Conservation (phyloP, 2,113 vertebrate species). For the Glaucomys volans region DNA sequence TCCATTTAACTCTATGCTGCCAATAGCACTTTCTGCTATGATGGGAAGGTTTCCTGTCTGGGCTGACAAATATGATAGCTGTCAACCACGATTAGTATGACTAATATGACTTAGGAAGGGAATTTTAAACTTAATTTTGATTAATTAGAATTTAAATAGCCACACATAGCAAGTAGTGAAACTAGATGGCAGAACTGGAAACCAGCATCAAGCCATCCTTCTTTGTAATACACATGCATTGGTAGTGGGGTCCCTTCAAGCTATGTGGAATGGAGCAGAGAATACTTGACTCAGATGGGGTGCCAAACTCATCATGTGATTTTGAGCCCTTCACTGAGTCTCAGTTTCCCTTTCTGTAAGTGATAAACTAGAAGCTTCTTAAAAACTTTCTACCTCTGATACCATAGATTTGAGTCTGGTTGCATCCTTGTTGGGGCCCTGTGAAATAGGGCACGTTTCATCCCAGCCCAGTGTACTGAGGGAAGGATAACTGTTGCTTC, state of each 20-base stretch:
- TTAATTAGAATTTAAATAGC: slow-evolving; percentile 45
- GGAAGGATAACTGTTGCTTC: neutral
- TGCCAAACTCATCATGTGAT: neutral
- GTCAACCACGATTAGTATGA: neutral
- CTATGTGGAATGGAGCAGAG: neutral
- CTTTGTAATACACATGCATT: neutral
- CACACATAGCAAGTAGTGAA: neutral
- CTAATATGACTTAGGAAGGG: neutral
- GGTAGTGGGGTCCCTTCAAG: neutral
- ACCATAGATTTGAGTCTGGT: neutral
- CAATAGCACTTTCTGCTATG: neutral
- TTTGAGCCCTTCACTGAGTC: neutral
- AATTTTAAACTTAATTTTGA: slow-evolving; percentile 1
- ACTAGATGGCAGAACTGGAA: neutral
- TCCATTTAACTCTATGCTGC: neutral
- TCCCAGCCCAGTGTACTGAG: neutral
- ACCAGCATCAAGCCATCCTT: neutral
- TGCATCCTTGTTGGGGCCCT: neutral
- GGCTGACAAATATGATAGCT: neutral
- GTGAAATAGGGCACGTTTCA: neutral
- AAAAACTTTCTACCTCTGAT: neutral
- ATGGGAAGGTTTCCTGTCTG: neutral
- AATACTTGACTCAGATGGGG: neutral
- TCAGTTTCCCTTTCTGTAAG: neutral
- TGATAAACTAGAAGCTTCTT: neutral